Evolutionary conservation across 1,140 invertebrate species (phyloP).

Genomic region (Formica exsecta): DNA sequence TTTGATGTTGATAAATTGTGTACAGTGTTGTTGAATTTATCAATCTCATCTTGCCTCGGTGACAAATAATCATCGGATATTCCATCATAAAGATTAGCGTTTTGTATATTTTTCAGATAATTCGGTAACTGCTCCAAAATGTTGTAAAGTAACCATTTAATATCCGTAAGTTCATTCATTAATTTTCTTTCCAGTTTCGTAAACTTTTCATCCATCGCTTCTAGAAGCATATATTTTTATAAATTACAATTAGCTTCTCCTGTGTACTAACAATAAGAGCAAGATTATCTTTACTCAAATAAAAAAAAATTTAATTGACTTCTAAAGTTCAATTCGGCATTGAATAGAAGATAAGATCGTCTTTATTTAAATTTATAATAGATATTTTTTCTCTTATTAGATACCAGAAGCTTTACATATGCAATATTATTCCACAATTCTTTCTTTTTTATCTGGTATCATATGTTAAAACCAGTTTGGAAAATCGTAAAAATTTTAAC

Average conservation of each 20-base stretch:
- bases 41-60: slow-evolving; percentile 70
- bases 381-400: neutral
- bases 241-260: slow-evolving; percentile 24
- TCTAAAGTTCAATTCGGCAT: slow-evolving; percentile 1
- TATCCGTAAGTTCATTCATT: slow-evolving; percentile 62
- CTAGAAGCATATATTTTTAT: slow-evolving; percentile 67
- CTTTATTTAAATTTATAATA: slow-evolving; percentile 8
- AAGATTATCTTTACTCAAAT: neutral
- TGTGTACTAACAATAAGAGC: neutral
- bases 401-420: neutral
- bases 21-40: slow-evolving; percentile 72
- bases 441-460: neutral
- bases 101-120: slow-evolving; percentile 4
- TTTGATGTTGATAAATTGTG: slow-evolving; percentile 56
- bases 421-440: neutral
- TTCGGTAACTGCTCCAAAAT: slow-evolving; percentile 29
- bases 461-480: neutral
- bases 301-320: slow-evolving; percentile 36
- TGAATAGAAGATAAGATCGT: neutral
- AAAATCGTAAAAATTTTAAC: neutral
- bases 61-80: neutral
- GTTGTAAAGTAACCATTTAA: slow-evolving; percentile 52
- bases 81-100: slow-evolving; percentile 6
- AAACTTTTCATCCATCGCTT: slow-evolving; percentile 73
- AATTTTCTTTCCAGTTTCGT: slow-evolving; percentile 69